Evolutionary conservation across 1,140 invertebrate genomes (phyloP).

Genomic region (Drosophila arizonae): DNA sequence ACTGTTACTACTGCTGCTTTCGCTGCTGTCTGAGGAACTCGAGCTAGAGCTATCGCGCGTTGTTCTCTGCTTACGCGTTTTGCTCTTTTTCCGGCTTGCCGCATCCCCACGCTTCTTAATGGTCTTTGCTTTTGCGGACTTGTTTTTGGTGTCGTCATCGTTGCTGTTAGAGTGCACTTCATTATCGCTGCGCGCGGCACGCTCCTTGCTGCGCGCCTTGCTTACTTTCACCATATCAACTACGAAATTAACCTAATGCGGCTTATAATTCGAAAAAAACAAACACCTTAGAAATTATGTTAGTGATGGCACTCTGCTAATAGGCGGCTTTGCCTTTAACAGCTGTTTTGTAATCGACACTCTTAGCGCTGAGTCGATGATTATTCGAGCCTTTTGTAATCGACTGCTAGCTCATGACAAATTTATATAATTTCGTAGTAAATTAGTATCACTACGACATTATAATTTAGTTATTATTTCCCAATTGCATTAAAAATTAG

Average conservation of each 20-base stretch:
- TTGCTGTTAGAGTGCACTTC: not conserved
- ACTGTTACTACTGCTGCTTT: slow-evolving; percentile 14
- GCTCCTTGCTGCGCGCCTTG: slow-evolving; percentile 16
- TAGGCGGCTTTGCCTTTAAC: slow-evolving; percentile 12
- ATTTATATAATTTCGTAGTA: too few relatives aligned
- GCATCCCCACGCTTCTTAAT: slow-evolving; percentile 17
- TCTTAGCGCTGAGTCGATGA: not conserved
- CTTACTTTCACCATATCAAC: slow-evolving; percentile 28
- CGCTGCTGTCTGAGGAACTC: slow-evolving; percentile 26
- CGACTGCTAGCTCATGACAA: too few relatives aligned
- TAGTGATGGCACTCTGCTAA: slow-evolving; percentile 20
- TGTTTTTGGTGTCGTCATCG: slow-evolving; percentile 26
- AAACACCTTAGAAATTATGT: slow-evolving; percentile 30
- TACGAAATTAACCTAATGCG: not conserved
- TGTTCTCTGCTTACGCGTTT: slow-evolving; percentile 20
- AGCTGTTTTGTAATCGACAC: slow-evolving; percentile 26
- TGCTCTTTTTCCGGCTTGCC: slow-evolving; percentile 7
- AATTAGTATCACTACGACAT: too few relatives aligned
- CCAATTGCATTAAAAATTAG: too few relatives aligned
- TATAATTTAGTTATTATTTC: too few relatives aligned
- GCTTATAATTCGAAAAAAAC: slow-evolving; percentile 15
- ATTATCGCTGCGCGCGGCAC: slow-evolving; percentile 12
- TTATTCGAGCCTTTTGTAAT: too few relatives aligned
- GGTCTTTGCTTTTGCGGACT: slow-evolving; percentile 7
- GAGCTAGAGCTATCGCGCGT: slow-evolving; percentile 28